Evolutionary conservation across 2,888 invertebrate genomes (phyloP).

Genomic region (Trissoscelio sp.): DNA sequence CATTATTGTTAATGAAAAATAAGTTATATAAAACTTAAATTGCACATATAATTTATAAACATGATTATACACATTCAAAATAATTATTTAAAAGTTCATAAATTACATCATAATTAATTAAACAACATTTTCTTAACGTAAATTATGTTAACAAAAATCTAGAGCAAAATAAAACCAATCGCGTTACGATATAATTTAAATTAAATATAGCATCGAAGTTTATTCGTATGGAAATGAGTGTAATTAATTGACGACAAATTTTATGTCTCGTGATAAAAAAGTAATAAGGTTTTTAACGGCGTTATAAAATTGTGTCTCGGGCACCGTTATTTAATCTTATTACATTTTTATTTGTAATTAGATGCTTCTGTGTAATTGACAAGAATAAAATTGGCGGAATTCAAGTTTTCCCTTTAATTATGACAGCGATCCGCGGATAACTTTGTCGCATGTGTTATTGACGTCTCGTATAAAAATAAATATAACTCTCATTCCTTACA

Average conservation of each 20-base stretch:
- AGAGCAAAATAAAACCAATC: too few relatives aligned
- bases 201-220: too few relatives aligned
- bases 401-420: slow-evolving; percentile 20
- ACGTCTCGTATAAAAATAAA: not conserved
- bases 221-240: not conserved
- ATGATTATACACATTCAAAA: too few relatives aligned
- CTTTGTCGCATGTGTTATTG: not conserved
- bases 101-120: too few relatives aligned
- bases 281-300: not conserved
- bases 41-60: too few relatives aligned
- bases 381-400: not conserved
- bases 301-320: not conserved
- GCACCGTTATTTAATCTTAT: slow-evolving; percentile 15
- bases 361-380: slow-evolving; percentile 3
- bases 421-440: slow-evolving; percentile 4
- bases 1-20: not conserved
- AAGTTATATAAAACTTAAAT: too few relatives aligned
- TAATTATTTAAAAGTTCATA: too few relatives aligned
- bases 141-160: too few relatives aligned
- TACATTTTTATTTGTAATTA: slow-evolving; percentile 12
- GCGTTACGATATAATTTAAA: too few relatives aligned
- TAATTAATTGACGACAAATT: not conserved
- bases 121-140: too few relatives aligned
- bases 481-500: not conserved
- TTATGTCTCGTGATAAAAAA: not conserved